Evolutionary conservation across 2,113 vertebrate genomes (phyloP).

Genomic region (Psilopogon haemacephalus): DNA sequence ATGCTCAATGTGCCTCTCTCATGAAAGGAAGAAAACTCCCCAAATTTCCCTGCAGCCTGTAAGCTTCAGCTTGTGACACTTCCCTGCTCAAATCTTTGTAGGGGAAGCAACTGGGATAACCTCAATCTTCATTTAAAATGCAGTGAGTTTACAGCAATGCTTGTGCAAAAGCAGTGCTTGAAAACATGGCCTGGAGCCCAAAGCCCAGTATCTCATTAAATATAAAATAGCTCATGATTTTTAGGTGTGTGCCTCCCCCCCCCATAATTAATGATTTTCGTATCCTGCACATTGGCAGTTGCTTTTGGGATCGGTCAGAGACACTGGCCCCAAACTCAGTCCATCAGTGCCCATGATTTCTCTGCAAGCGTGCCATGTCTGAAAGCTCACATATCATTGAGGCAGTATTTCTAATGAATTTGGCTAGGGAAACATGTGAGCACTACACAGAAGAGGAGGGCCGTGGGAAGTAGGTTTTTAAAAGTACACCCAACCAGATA

Average conservation of each 20-base stretch:
- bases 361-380: not conserved
- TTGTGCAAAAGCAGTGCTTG: not conserved
- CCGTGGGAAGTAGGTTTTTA: conserved; percentile 26
- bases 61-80: not conserved
- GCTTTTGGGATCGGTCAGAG: not conserved
- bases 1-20: not conserved
- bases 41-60: not conserved
- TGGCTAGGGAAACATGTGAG: conserved; percentile 35
- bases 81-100: not conserved
- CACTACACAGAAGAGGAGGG: not conserved
- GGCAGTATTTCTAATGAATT: conserved; percentile 41
- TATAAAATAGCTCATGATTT: not conserved
- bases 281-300: rapidly evolving
- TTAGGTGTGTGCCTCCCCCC: not conserved
- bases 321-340: not conserved
- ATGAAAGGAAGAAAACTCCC: not conserved
- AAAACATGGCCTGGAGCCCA: not conserved
- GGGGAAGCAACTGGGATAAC: not conserved
- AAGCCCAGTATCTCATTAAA: not conserved
- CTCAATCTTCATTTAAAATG: not conserved
- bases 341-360: not conserved
- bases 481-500: conserved; percentile 40
- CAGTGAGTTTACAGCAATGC: not conserved
- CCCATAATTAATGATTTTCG: not conserved
- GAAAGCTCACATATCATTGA: conserved; percentile 40